Evolutionary conservation across 2,113 vertebrate species (phyloP).

Genomic region (Isichthys henryi): DNA sequence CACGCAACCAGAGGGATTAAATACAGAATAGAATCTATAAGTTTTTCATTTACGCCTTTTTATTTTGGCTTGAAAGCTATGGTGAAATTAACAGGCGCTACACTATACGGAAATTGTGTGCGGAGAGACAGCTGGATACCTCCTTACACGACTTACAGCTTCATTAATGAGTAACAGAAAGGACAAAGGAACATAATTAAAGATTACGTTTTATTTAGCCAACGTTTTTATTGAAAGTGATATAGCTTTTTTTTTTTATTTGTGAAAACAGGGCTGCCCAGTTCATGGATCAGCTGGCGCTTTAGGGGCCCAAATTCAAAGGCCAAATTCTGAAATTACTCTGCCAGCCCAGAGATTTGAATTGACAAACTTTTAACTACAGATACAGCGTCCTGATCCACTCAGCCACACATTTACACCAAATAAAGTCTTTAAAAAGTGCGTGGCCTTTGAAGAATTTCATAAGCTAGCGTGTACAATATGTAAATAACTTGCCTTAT

Average conservation of each 20-base stretch:
- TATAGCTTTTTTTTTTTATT: background rate
- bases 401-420: background rate
- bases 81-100: background rate
- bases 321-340: background rate
- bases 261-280: background rate
- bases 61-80: background rate
- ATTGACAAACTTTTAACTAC: background rate
- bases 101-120: background rate
- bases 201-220: background rate
- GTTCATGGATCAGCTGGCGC: background rate
- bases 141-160: background rate
- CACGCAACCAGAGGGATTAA: background rate
- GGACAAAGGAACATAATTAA: background rate
- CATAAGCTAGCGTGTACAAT: background rate
- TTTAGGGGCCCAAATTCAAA: background rate
- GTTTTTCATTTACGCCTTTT: background rate
- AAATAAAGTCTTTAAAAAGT: background rate
- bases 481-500: background rate
- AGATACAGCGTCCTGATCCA: background rate
- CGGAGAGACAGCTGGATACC: background rate
- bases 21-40: background rate
- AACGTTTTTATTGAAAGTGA: background rate
- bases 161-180: background rate
- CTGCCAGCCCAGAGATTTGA: background rate
- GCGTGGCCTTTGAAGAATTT: background rate